A percentile compares a stretch with the other conserved stretches of the same genome.
Conservation (phyloP, 2,888 invertebrate species). For the Agrilus cyanescens region DNA sequence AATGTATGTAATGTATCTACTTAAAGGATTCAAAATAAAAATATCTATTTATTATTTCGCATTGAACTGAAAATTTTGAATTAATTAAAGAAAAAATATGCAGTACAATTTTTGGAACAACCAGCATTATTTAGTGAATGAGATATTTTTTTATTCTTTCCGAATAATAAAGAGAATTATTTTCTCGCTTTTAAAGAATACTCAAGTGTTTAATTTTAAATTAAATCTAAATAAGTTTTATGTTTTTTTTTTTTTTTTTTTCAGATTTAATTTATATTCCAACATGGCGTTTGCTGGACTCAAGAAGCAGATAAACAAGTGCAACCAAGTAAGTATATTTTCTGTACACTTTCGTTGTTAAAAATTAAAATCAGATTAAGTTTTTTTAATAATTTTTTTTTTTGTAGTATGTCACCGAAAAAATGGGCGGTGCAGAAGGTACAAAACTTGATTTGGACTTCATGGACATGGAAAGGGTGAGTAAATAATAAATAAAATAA, state of each 20-base stretch:
- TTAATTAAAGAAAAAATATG: neutral
- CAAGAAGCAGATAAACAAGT: constrained; percentile 99
- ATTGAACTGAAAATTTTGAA: neutral
- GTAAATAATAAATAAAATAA: constrained; percentile 24
- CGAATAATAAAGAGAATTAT: no score
- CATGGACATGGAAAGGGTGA: constrained; percentile 97
- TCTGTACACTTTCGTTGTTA: no score
- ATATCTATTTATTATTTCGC: no score
- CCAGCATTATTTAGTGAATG: no score
- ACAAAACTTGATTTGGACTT: constrained; percentile 98
- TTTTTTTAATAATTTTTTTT: neutral
- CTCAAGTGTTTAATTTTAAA: neutral
- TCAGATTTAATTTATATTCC: constrained; percentile 7
- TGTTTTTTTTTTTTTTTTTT: neutral
- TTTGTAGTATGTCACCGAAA: constrained; percentile 95
- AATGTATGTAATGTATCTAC: no score
- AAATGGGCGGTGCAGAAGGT: constrained; percentile 99
- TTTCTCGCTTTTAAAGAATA: no score
- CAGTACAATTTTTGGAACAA: no score
- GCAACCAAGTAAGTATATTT: constrained; percentile 75
- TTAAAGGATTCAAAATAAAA: no score
- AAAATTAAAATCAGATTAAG: neutral
- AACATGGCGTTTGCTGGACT: constrained; percentile 97
- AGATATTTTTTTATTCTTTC: no score
- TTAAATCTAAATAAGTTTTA: neutral